Conservation (phyloP, 2,113 vertebrate genomes). For the Otus sunia region DNA sequence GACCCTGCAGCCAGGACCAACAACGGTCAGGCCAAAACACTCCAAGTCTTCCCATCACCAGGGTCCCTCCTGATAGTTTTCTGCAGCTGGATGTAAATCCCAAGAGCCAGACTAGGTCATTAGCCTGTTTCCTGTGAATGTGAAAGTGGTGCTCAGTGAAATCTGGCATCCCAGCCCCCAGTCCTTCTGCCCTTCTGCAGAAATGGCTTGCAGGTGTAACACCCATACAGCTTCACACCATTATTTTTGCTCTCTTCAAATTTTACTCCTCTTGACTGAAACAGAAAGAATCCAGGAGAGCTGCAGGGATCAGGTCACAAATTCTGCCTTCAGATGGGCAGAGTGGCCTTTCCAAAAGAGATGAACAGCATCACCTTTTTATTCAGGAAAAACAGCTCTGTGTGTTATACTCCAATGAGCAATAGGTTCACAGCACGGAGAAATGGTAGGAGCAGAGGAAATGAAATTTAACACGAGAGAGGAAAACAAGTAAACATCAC, state of each 20-base stretch:
- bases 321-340: not conserved
- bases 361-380: not conserved
- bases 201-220: not conserved
- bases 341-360: not conserved
- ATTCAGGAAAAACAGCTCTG: not conserved
- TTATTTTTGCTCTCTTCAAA: not conserved
- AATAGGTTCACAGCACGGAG: not conserved
- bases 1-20: not conserved
- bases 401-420: not conserved
- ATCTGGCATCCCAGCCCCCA: not conserved
- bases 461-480: slow-evolving; percentile 29
- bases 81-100: not conserved
- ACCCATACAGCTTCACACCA: not conserved
- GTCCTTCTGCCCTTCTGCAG: not conserved
- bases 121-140: not conserved
- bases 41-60: not conserved
- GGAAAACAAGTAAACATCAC: slow-evolving; percentile 55
- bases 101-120: not conserved
- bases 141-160: not conserved
- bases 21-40: not conserved
- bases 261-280: not conserved
- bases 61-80: not conserved
- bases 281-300: not conserved
- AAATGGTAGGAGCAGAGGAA: slow-evolving; percentile 34
- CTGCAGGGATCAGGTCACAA: not conserved